These are phyloP conservation scores for Vandiemenella viatica DNA, from an alignment of 2,888 invertebrate species.

Conservation along the genomic window DNA sequence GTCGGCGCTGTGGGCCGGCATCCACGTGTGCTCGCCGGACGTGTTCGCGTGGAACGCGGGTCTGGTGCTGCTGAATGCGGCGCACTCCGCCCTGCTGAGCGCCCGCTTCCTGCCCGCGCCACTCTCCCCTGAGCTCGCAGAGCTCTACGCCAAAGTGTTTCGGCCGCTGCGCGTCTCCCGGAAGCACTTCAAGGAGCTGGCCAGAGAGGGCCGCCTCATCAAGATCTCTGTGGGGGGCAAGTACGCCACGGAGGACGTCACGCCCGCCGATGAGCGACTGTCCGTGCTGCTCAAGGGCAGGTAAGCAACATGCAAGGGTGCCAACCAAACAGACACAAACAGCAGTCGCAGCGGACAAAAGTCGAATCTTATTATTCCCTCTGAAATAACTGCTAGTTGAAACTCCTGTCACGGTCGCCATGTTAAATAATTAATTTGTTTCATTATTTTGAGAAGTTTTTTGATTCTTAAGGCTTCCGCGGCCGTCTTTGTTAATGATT, in stretches of 20 bases:
- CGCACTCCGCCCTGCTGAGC: slow-evolving; percentile 52
- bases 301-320: slow-evolving; percentile 50
- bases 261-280: slow-evolving; percentile 60
- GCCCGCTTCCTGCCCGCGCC: slow-evolving; percentile 61
- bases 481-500: too few relatives aligned
- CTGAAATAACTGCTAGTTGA: too few relatives aligned
- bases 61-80: slow-evolving; percentile 49
- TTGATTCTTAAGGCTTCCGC: too few relatives aligned
- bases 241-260: slow-evolving; percentile 65
- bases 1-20: slow-evolving; percentile 63
- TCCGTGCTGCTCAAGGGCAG: slow-evolving; percentile 69
- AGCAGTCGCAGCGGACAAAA: too few relatives aligned
- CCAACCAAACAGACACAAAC: too few relatives aligned
- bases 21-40: slow-evolving; percentile 65
- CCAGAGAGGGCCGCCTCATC: slow-evolving; percentile 53
- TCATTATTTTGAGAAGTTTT: not conserved
- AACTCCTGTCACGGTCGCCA: too few relatives aligned
- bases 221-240: slow-evolving; percentile 57
- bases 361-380: too few relatives aligned
- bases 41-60: slow-evolving; percentile 62
- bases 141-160: slow-evolving; percentile 60
- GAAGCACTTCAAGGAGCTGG: slow-evolving; percentile 65
- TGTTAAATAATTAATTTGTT: too few relatives aligned
- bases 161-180: slow-evolving; percentile 64
- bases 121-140: slow-evolving; percentile 58